phyloP scores from a whole-genome alignment of 2,888 invertebrate genomes.

The Apodemia duryi region DNA sequence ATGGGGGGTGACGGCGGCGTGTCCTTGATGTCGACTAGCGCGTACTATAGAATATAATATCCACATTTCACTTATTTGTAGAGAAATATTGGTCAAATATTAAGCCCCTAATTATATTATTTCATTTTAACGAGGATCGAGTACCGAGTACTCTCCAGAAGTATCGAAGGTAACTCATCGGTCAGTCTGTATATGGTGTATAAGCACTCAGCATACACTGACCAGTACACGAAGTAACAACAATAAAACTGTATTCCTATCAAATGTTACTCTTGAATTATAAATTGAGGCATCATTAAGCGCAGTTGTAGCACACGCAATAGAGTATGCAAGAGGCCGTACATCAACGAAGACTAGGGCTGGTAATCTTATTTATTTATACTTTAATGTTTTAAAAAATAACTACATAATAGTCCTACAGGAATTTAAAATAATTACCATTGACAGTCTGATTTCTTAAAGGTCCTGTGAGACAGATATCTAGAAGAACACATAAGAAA shows the following conservation, averaged over 20 bases:
- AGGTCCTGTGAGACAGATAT: no score
- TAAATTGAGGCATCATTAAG: conserved; percentile 17
- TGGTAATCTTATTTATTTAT: neutral
- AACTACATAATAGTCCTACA: neutral
- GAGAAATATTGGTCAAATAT: no score
- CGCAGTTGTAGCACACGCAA: conserved; percentile 15
- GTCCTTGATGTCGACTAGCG: no score
- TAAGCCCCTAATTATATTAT: no score
- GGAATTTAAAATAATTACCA: neutral
- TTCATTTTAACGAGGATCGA: no score
- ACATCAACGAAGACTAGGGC: conserved; percentile 11
- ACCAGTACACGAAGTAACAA: neutral
- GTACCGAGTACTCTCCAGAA: no score
- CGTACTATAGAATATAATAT: no score
- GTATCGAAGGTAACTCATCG: no score
- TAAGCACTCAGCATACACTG: neutral
- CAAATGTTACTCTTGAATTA: conserved; percentile 14
- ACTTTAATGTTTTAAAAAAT: neutral
- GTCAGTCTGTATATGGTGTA: neutral
- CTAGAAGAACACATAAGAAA: no score
- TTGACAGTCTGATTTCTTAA: no score
- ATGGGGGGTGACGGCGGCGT: no score
- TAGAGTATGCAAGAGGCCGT: conserved; percentile 8
- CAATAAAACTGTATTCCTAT: conserved; percentile 3
- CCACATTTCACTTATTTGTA: no score